Evolutionary conservation across 2,113 vertebrate species (phyloP), one percentile per base, ranked within the genome.

Genomic region (Aegithalos caudatus): DNA sequence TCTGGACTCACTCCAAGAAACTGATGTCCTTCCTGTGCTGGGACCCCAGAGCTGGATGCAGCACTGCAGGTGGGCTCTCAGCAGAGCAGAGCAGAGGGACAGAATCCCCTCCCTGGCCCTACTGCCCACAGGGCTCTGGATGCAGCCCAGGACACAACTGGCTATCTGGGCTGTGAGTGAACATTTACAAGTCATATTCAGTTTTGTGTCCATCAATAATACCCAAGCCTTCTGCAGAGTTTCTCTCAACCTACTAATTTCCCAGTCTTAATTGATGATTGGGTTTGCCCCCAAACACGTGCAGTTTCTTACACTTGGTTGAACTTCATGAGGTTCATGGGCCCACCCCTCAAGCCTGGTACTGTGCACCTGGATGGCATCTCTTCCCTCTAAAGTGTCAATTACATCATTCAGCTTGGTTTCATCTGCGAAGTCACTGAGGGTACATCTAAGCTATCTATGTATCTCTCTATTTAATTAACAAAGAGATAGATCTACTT

Each of bases 121-220:
- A 14, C 38, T 70, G 61, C 3, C 27, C 54, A 38, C 0, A 0
- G 45, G 45, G 21, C 45, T 47, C 11, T 72, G 38, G n/a, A 37
- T 53, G 6, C 19, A 57, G n/a, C 7, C 23, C 29, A n/a, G 53
- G 29, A 37, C 35, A 29, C 0, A 0, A 1, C 1, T 57, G 37
- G 24, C 13, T 72, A 60, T 60, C 77, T 54, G n/a, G 2, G 4
- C n/a, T 62, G 6, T 2, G 5, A 56, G 18, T 4, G 3, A 35
- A 19, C 16, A 54, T 20, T 67, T 33, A n/a, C 2, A 4, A 37
- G 31, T 72, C 11, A 9, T 29, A 45, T 2, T 20, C 35, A 38
- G 8, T 28, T 65, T 65, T 66, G 2, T 23, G 27, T 38, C 22
- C 21, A 62, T 33, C 23, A 72, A 6, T 5, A 23, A n/a, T n/a